Conservation (phyloP, 2,113 vertebrate species). For the Otus sunia region DNA sequence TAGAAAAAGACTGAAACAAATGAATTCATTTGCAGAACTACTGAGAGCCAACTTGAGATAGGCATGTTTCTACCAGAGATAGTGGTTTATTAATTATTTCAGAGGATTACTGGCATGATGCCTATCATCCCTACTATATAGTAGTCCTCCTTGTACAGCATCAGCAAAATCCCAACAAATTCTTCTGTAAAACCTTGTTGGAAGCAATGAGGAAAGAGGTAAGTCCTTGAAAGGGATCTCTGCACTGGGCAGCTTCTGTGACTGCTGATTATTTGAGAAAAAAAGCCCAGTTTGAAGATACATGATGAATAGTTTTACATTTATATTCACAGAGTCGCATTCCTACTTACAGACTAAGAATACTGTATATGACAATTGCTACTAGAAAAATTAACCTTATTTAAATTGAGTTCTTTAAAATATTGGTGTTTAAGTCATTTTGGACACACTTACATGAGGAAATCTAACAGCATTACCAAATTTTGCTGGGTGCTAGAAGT, state of each 20-base stretch:
- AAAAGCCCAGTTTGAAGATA: not conserved
- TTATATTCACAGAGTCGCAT: rapidly evolving
- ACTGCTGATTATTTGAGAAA: not conserved
- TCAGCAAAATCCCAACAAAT: not conserved
- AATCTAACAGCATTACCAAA: not conserved
- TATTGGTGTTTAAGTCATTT: not conserved
- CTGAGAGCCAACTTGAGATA: not conserved
- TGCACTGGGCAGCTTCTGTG: not conserved
- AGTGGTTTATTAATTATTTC: not conserved
- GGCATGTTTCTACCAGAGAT: not conserved
- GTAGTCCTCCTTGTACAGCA: not conserved
- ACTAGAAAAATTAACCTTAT: not conserved
- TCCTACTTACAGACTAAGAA: not conserved
- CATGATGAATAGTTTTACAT: not conserved
- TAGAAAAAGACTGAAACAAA: not conserved
- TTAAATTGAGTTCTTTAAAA: not conserved
- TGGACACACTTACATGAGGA: not conserved
- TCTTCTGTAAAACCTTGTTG: not conserved
- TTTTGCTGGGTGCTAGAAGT: not conserved
- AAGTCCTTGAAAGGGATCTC: not conserved
- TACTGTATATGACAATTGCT: not conserved
- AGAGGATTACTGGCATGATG: not conserved
- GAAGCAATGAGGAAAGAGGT: not conserved
- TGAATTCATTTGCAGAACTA: not conserved
- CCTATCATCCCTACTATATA: not conserved